Base-by-base conservation (phyloP, 2,888 invertebrate genomes). In the Polydrusus pterygomalis region DNA sequence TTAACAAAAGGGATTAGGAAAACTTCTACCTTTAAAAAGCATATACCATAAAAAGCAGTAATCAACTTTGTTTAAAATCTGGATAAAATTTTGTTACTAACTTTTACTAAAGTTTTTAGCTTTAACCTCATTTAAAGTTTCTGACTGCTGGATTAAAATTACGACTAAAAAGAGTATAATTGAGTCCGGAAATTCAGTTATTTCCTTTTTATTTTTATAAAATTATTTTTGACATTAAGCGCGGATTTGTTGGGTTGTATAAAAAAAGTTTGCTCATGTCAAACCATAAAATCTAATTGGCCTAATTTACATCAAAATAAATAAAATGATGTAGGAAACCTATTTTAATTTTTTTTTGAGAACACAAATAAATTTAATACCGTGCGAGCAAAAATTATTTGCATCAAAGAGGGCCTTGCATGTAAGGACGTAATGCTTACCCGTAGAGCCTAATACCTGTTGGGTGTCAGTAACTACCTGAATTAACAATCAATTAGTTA, bases 41-140 rank as follows among this genome's bases (percentile, higher is more conserved):
- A n/a, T 54, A 54, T 30, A 30, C 25, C 25, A 11, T 54, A 25
- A 18, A 54, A 54, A 30, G 20, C n/a, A 54, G 25, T 54, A 54
- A 54, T 30, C 30, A 54, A 54, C 54, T 54, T 54, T 54, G 30
- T 54, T 54, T 54, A 54, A 54, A 54, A 54, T 54, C 54, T 54
- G 54, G 54, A 3, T 54, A 30, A 54, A 54, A 54, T 54, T 54
- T 54, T 54, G 54, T 54, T 54, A 54, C 54, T 54, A 54, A 54
- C 54, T 54, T 54, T 54, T 30, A 54, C 30, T 54, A 54, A 54
- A 54, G 30, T 54, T 54, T 54, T 54, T 30, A 30, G 54, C 54
- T 54, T 54, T 30, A 54, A 54, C 54, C 30, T 54, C 54, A 54
- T 54, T 54, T 54, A 54, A 54, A 54, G 54, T 54, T 54, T 54